Percentiles rank a stretch among this genome's conserved stretches.
phyloP scores from a whole-genome alignment of 1,140 invertebrate species.

The Pogonomyrmex californicus region DNA sequence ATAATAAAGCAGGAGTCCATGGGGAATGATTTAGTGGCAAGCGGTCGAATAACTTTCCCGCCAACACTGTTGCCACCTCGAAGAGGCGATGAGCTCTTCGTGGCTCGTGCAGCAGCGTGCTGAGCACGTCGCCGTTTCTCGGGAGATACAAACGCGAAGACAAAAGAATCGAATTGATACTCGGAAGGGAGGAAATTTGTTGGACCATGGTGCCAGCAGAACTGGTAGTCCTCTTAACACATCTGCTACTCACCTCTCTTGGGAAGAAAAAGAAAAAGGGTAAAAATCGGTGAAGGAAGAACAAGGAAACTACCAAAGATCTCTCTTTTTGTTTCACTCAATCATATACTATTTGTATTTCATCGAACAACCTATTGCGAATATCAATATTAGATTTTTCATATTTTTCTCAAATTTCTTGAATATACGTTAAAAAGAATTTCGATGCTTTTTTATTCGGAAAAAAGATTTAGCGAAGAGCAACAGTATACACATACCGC shows the following conservation, averaged over 20 bases:
- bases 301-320: constrained; percentile 8
- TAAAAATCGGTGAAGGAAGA: neutral
- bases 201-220: neutral
- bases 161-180: constrained; percentile 10
- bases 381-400: neutral
- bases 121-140: constrained; percentile 9
- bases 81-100: constrained; percentile 74
- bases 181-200: constrained; percentile 57
- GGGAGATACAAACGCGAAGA: neutral
- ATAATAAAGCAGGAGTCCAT: constrained; percentile 84
- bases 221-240: neutral
- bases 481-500: constrained; percentile 29
- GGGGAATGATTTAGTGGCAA: constrained; percentile 83
- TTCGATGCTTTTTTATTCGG: neutral
- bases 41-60: constrained; percentile 83
- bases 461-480: neutral
- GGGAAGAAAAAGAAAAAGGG: constrained; percentile 30
- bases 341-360: too few species aligned
- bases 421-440: neutral
- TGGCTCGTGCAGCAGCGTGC: constrained; percentile 23
- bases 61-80: constrained; percentile 84
- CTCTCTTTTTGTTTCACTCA: constrained; percentile 28
- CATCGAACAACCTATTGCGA: neutral
- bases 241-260: neutral
- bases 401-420: neutral